A percentile compares a stretch with the other conserved stretches of the same genome.
Evolutionary conservation across 1,140 invertebrate species (phyloP).

Genomic region (Drosophila aff.): DNA sequence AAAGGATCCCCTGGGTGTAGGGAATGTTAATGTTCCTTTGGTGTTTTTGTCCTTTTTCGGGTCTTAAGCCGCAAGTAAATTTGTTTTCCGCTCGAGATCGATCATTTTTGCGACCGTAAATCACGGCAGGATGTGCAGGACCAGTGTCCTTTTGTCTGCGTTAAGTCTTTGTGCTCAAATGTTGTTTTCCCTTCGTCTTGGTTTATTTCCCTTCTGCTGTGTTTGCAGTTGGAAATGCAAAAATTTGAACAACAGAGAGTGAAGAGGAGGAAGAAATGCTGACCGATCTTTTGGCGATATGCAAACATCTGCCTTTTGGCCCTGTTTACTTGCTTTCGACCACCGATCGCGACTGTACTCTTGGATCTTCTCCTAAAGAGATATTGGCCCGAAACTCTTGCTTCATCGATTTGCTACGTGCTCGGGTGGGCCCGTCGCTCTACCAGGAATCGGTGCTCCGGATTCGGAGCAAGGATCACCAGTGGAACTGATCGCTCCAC

Average conservation of each 20-base stretch:
- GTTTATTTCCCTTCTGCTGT: constrained; percentile 24
- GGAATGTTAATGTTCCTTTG: constrained; percentile 13
- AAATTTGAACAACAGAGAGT: constrained; percentile 51
- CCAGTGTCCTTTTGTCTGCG: constrained; percentile 58
- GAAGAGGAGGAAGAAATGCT: constrained; percentile 51
- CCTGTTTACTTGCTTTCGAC: constrained; percentile 39
- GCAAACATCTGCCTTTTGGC: constrained; percentile 69
- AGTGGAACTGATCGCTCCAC: constrained; percentile 73
- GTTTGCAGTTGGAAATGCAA: constrained; percentile 76
- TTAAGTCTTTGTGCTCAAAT: constrained; percentile 56
- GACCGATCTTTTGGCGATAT: constrained; percentile 67
- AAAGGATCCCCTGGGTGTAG: constrained; percentile 2
- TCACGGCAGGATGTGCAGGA: constrained; percentile 70
- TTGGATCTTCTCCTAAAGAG: not conserved
- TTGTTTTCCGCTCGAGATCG: constrained; percentile 64
- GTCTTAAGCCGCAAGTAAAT: constrained; percentile 70
- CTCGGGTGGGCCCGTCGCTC: constrained; percentile 17
- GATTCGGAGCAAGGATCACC: constrained; percentile 36
- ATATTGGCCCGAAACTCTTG: constrained; percentile 13
- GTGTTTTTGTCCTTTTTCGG: constrained; percentile 41
- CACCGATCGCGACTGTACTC: constrained; percentile 32
- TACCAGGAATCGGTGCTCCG: constrained; percentile 35
- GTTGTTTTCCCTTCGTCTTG: constrained; percentile 43
- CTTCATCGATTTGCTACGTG: constrained; percentile 72
- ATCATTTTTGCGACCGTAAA: constrained; percentile 65